phyloP scores from a whole-genome alignment of 2,113 vertebrate genomes.

The Actenoides hombroni region DNA sequence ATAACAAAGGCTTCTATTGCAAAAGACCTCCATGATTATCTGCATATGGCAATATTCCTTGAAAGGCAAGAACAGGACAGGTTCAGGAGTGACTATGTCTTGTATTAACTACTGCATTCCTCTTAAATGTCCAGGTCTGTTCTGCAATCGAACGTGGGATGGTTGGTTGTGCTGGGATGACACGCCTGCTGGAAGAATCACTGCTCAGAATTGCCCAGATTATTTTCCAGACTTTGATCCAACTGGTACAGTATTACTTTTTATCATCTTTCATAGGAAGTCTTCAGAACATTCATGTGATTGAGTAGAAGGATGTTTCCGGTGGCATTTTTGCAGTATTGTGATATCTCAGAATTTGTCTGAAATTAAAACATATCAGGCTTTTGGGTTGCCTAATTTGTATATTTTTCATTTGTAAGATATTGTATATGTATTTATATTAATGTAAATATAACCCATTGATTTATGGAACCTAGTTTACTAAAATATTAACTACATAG shows the following conservation, averaged over 20 bases:
- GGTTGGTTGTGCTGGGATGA: constrained; percentile 94
- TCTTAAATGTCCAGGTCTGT: constrained; percentile 72
- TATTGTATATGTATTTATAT: background rate
- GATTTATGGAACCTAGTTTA: background rate
- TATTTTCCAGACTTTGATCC: constrained; percentile 94
- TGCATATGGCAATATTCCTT: background rate
- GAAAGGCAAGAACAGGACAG: background rate
- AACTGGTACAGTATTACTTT: constrained; percentile 77
- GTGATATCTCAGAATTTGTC: background rate
- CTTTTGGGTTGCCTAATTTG: background rate
- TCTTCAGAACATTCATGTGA: background rate
- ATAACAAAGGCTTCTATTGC: background rate
- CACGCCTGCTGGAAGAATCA: constrained; percentile 80
- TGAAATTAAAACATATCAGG: background rate
- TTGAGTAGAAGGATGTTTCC: background rate
- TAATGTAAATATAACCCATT: background rate
- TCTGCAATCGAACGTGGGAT: constrained; percentile 90
- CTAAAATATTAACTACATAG: background rate
- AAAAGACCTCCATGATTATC: background rate
- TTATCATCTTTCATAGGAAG: background rate
- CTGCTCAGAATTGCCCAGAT: constrained; percentile 86
- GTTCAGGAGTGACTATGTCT: background rate
- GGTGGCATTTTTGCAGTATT: background rate
- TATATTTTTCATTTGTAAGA: background rate
- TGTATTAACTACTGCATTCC: background rate